A percentile compares a stretch with the other conserved stretches of the same genome.
Conservation (phyloP, 2,797 vertebrate species). For the Emydoidea blandingii region DNA sequence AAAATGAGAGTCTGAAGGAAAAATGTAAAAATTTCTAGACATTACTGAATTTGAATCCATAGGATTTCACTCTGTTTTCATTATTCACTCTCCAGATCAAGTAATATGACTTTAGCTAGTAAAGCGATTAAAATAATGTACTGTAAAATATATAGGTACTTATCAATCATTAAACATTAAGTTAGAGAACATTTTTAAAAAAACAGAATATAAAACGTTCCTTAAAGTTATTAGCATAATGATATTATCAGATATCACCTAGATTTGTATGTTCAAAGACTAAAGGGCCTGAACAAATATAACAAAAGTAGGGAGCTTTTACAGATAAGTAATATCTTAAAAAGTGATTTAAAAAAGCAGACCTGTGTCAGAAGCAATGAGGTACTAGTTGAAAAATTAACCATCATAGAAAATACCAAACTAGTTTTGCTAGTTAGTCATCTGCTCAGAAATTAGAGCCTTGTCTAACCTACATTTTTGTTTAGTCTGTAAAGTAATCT, state of each 20-base stretch:
- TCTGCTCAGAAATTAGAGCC: conserved; percentile 69
- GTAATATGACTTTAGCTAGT: neutral
- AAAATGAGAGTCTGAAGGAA: neutral
- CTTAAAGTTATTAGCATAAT: neutral
- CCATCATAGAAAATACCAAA: conserved; percentile 61
- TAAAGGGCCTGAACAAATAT: neutral
- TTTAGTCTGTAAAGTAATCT: conserved; percentile 75
- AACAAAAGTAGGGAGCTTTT: neutral
- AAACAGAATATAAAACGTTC: neutral
- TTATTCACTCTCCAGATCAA: neutral
- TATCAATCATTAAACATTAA: neutral
- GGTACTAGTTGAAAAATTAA: conserved; percentile 52
- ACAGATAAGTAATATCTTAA: conserved; percentile 11
- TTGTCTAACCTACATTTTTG: conserved; percentile 66
- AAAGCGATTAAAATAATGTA: neutral
- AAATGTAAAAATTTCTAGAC: neutral
- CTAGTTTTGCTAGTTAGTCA: conserved; percentile 69
- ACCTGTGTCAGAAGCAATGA: conserved; percentile 36
- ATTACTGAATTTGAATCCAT: neutral
- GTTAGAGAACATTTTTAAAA: neutral
- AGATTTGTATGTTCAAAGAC: neutral
- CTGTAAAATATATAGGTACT: neutral
- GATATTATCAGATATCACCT: neutral
- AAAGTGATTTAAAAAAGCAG: conserved; percentile 42
- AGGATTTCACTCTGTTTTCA: neutral